These are phyloP conservation scores for Chrysolina haemoptera DNA, from an alignment of 2,888 invertebrate genomes.

Conservation along the genomic window DNA sequence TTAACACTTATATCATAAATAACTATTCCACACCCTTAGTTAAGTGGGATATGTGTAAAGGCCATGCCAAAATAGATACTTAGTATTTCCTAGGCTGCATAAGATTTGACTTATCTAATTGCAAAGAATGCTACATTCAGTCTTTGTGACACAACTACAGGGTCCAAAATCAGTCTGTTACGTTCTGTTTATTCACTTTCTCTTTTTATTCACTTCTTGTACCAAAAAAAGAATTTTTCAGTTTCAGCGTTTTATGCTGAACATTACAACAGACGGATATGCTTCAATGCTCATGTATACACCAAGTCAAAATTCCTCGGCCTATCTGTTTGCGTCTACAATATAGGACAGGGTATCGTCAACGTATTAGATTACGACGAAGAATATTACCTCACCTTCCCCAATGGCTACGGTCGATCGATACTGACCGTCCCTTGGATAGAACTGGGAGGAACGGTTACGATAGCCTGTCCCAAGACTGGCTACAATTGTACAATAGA, in stretches of 20 bases:
- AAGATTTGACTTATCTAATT: no score
- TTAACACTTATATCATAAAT: no score
- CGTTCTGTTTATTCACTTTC: no score
- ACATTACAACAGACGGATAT: slow-evolving; percentile 90
- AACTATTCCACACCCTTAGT: no score
- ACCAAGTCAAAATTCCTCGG: slow-evolving; percentile 99
- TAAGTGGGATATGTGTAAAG: no score
- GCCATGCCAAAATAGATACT: no score
- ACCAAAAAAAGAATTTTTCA: slow-evolving; percentile 64
- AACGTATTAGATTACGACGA: slow-evolving; percentile 91
- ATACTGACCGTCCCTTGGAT: slow-evolving; percentile 99
- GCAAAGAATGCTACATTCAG: no score
- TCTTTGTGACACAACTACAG: no score
- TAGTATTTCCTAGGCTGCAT: no score
- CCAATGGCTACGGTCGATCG: slow-evolving; percentile 98
- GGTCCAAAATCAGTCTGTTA: no score
- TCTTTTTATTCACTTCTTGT: neutral
- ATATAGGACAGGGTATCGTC: slow-evolving; percentile 96
- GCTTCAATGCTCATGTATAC: slow-evolving; percentile 97
- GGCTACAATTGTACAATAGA: slow-evolving; percentile 93
- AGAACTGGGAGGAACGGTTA: slow-evolving; percentile 94
- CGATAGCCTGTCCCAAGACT: slow-evolving; percentile 92
- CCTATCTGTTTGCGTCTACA: slow-evolving; percentile 96
- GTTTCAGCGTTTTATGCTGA: slow-evolving; percentile 99
- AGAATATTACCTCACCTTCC: slow-evolving; percentile 96